Percentiles rank a stretch among this genome's conserved stretches.
These are phyloP conservation scores for Triplophysa tibetana DNA, from an alignment of 2,113 vertebrate species.

Conservation along the genomic window DNA sequence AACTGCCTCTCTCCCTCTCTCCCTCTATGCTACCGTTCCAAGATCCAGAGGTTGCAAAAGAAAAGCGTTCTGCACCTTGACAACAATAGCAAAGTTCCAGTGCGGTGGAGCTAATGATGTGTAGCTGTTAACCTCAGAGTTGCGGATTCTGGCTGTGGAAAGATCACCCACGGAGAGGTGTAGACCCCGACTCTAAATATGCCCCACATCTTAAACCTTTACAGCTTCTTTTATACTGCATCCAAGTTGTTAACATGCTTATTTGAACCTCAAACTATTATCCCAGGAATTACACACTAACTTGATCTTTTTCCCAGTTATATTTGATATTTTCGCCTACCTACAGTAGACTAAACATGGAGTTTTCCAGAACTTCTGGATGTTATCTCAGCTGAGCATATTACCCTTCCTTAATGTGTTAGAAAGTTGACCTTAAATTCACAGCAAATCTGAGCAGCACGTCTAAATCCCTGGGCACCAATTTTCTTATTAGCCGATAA, in stretches of 20 bases:
- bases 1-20: background rate
- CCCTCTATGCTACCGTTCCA: constrained; percentile 12
- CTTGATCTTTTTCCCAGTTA: background rate
- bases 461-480: constrained; percentile 47
- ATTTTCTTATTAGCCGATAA: constrained; percentile 57
- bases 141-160: constrained; percentile 22
- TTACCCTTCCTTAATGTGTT: constrained; percentile 37
- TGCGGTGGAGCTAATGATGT: constrained; percentile 64
- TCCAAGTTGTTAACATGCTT: constrained; percentile 15
- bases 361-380: constrained; percentile 29
- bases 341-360: constrained; percentile 38
- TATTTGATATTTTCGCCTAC: constrained; percentile 11
- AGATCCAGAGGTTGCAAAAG: constrained; percentile 51
- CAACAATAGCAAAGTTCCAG: constrained; percentile 59
- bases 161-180: constrained; percentile 46
- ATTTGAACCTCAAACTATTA: constrained; percentile 23
- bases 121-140: constrained; percentile 55
- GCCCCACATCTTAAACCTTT: background rate
- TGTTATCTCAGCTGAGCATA: constrained; percentile 54
- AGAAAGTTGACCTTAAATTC: constrained; percentile 31
- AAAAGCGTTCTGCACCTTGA: constrained; percentile 56
- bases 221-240: constrained; percentile 1
- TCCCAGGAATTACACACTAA: constrained; percentile 1
- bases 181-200: constrained; percentile 7
- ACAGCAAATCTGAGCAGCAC: constrained; percentile 13